A percentile compares a stretch with the other conserved stretches of the same genome.
phyloP scores from a whole-genome alignment of 2,888 invertebrate species.

The Phengaris alcon region DNA sequence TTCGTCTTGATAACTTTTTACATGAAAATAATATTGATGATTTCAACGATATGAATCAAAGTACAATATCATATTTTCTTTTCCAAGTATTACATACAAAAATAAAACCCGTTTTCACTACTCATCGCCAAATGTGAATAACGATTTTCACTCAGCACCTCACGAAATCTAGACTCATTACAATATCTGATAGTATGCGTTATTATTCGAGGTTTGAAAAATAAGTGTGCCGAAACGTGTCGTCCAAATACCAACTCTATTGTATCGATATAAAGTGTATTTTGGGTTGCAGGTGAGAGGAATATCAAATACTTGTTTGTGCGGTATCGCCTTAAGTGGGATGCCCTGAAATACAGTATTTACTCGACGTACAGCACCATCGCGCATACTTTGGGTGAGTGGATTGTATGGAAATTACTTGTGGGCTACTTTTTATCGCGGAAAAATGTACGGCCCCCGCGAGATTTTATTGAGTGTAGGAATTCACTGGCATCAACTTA shows the following conservation, averaged over 20 bases:
- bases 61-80: too few species aligned
- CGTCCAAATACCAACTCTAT: conserved; percentile 1
- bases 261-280: conserved; percentile 12
- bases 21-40: too few species aligned
- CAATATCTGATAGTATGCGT: conserved; percentile 24
- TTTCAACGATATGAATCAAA: too few species aligned
- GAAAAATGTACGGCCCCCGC: too few species aligned
- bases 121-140: background rate
- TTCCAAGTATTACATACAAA: too few species aligned
- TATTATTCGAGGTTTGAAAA: conserved; percentile 28
- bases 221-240: background rate
- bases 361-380: conserved; percentile 68
- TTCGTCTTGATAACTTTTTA: too few species aligned
- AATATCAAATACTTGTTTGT: conserved; percentile 66
- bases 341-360: conserved; percentile 66
- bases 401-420: background rate
- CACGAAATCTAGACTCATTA: conserved; percentile 26
- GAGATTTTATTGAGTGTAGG: too few species aligned
- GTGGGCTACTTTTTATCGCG: too few species aligned
- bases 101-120: too few species aligned
- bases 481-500: too few species aligned
- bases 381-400: conserved; percentile 66
- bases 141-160: conserved; percentile 22
- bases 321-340: conserved; percentile 69
- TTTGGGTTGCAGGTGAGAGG: conserved; percentile 59